A percentile compares a stretch with the other conserved stretches of the same genome.
Evolutionary conservation across 2,888 invertebrate genomes (phyloP).

Genomic region (Trichacis sp.): DNA sequence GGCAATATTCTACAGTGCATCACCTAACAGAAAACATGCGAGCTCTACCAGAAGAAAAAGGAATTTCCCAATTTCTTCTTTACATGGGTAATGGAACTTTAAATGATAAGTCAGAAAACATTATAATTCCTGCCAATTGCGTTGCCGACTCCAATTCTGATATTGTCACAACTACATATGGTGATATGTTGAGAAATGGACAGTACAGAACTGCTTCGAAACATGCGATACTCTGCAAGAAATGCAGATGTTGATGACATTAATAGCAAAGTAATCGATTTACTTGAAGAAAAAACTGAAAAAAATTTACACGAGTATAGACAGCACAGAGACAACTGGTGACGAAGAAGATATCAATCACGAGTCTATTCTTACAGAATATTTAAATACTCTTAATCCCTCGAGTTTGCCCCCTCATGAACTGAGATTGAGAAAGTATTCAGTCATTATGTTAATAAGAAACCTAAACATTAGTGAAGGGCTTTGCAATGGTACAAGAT

Average conservation of each 20-base stretch:
- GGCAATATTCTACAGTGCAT: no score
- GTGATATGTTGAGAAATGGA: constrained; percentile 15
- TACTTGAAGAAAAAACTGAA: constrained; percentile 11
- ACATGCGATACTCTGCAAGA: constrained; percentile 11
- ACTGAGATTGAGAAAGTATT: no score
- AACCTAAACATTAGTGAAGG: constrained; percentile 13
- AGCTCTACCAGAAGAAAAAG: constrained; percentile 15
- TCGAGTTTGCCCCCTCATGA: constrained; percentile 17
- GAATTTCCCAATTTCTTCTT: constrained; percentile 23
- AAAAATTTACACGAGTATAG: constrained; percentile 10
- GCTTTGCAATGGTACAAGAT: constrained; percentile 18
- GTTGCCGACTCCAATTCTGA: constrained; percentile 19
- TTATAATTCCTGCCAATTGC: constrained; percentile 20
- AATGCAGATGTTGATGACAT: constrained; percentile 45
- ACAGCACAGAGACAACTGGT: constrained; percentile 6
- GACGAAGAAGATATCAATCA: constrained; percentile 9
- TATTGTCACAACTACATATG: constrained; percentile 33
- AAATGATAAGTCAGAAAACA: constrained; percentile 21
- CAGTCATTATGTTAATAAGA: constrained; percentile 13
- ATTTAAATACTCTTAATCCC: constrained; percentile 16
- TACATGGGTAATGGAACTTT: constrained; percentile 27
- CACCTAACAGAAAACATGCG: no score
- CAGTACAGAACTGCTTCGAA: not conserved
- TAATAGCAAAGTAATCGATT: constrained; percentile 28
- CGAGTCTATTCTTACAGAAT: constrained; percentile 17